Evolutionary conservation across 2,113 vertebrate species (phyloP).

Genomic region (Myotis yumanensis): DNA sequence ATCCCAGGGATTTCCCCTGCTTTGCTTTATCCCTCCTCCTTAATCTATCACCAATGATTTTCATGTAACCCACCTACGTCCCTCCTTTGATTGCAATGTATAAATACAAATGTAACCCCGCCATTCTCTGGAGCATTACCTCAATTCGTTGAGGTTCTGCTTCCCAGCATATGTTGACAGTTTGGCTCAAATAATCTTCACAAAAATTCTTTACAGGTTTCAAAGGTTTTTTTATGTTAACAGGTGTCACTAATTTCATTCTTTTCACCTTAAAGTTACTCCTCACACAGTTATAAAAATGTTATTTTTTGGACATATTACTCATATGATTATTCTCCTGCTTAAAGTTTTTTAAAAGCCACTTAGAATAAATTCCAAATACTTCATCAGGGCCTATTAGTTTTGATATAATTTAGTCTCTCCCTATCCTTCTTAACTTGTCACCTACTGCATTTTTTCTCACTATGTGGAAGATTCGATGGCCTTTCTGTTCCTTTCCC

Average conservation of each 20-base stretch:
- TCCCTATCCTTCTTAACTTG: neutral
- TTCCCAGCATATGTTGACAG: no score
- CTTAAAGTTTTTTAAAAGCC: neutral
- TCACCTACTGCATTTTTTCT: neutral
- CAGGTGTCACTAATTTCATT: neutral
- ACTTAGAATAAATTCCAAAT: neutral
- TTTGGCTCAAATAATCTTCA: no score
- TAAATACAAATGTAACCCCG: no score
- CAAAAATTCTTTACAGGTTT: no score
- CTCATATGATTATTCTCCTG: neutral
- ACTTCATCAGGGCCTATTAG: neutral
- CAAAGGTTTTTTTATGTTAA: no score
- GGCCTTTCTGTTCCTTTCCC: neutral
- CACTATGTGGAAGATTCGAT: neutral
- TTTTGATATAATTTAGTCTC: neutral
- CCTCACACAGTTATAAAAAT: neutral
- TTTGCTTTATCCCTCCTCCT: no score
- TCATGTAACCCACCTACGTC: no score
- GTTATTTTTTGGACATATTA: neutral
- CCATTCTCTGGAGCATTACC: no score
- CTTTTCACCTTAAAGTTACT: neutral
- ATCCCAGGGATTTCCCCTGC: no score
- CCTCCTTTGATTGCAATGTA: no score
- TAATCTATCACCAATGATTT: no score
- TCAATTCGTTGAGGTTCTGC: no score